Evolutionary conservation across 2,797 vertebrate species (phyloP).

Genomic region (Antrozous pallidus): DNA sequence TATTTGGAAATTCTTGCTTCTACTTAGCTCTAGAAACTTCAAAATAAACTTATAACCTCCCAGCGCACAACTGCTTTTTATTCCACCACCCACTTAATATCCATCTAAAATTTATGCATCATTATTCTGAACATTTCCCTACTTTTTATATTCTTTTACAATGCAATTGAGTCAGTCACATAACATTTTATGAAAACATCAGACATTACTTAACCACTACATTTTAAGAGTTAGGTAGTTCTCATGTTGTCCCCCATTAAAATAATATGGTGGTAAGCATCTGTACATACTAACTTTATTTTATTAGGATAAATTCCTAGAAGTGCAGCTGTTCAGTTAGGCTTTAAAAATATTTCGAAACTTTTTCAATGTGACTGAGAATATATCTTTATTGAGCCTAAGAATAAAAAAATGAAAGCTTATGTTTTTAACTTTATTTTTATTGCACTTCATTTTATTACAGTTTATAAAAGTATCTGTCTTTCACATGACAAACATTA

Average conservation of each 20-base stretch:
- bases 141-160: not conserved
- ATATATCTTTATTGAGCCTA: not conserved
- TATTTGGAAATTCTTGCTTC: not conserved
- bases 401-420: not conserved
- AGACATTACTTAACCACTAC: not conserved
- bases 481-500: not conserved
- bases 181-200: not conserved
- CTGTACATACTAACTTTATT: not conserved
- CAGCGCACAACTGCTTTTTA: not conserved
- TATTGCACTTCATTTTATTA: not conserved
- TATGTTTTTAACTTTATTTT: slow-evolving; percentile 7
- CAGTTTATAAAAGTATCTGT: not conserved
- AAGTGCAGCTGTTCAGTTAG: not conserved
- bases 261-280: not conserved
- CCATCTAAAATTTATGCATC: not conserved
- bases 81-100: not conserved
- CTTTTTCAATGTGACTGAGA: not conserved
- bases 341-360: not conserved
- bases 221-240: not conserved
- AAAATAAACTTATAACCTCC: not conserved
- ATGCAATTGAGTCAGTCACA: not conserved
- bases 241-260: not conserved
- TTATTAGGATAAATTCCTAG: slow-evolving; percentile 24
- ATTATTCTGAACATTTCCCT: not conserved
- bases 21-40: slow-evolving; percentile 11